Conservation (phyloP, 2,113 vertebrate genomes). For the Antechinus flavipes region DNA sequence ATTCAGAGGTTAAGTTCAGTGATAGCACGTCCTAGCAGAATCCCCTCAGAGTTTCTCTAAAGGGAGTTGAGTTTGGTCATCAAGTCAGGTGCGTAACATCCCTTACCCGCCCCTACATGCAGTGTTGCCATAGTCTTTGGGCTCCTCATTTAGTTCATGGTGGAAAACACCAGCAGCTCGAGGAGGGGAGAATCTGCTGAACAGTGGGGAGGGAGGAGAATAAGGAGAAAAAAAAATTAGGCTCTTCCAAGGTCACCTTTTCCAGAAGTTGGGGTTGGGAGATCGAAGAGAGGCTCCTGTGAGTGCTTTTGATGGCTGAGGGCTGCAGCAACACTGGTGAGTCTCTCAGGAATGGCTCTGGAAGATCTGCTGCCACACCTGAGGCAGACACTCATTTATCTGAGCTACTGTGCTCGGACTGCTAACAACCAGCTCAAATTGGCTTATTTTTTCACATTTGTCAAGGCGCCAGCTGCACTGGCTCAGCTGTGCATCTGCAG, state of each 20-base stretch:
- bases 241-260: slow-evolving; percentile 90
- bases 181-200: slow-evolving; percentile 48
- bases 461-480: slow-evolving; percentile 92
- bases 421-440: slow-evolving; percentile 95
- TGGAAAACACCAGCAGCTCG: slow-evolving; percentile 63
- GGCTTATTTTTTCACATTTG: slow-evolving; percentile 96
- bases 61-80: slow-evolving; percentile 30
- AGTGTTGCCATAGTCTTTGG: slow-evolving; percentile 58
- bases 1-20: background rate
- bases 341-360: slow-evolving; percentile 86
- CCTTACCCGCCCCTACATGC: slow-evolving; percentile 54
- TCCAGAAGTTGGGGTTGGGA: slow-evolving; percentile 79
- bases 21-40: background rate
- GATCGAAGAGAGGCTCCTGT: slow-evolving; percentile 79
- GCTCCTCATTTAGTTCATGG: slow-evolving; percentile 9
- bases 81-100: slow-evolving; percentile 66
- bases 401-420: slow-evolving; percentile 84
- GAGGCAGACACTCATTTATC: slow-evolving; percentile 91
- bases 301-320: slow-evolving; percentile 77
- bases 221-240: slow-evolving; percentile 73
- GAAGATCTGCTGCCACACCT: slow-evolving; percentile 91
- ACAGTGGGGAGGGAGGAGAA: slow-evolving; percentile 10
- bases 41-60: background rate
- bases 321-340: slow-evolving; percentile 78
- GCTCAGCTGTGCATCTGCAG: slow-evolving; percentile 90